Evolutionary conservation across 2,888 invertebrate genomes (phyloP).

Genomic region (Chymomyza fuscimana): DNA sequence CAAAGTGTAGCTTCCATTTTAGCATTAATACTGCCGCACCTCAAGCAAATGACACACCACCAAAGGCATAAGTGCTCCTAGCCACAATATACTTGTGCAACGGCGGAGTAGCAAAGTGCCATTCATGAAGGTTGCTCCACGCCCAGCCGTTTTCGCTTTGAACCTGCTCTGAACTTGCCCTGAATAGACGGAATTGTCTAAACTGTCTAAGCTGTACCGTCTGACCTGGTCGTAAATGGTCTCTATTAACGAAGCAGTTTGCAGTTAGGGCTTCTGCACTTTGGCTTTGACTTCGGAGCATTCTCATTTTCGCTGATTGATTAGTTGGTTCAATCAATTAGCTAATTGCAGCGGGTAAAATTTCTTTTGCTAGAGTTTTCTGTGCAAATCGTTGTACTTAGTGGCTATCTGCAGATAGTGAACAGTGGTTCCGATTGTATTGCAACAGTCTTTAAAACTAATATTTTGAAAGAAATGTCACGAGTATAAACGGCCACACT

Average conservation of each 20-base stretch:
- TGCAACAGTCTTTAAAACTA: neutral
- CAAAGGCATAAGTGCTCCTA: neutral
- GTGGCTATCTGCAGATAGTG: slow-evolving; percentile 46
- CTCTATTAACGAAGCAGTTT: neutral
- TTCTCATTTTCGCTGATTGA: slow-evolving; percentile 55
- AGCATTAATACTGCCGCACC: neutral
- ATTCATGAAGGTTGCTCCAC: neutral
- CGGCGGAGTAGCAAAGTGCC: no score
- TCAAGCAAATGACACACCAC: neutral
- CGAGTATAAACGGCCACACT: no score
- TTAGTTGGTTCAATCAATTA: slow-evolving; percentile 70
- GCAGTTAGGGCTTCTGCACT: neutral
- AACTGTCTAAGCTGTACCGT: neutral
- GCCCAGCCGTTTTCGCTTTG: no score
- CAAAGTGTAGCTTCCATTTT: neutral
- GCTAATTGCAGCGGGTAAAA: slow-evolving; percentile 61
- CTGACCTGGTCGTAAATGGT: neutral
- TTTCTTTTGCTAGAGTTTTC: slow-evolving; percentile 41
- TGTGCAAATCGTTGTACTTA: slow-evolving; percentile 67
- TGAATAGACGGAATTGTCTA: neutral
- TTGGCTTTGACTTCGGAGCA: neutral
- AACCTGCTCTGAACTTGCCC: neutral
- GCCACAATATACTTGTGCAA: no score
- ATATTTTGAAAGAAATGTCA: neutral
- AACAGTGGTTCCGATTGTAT: neutral